These are phyloP conservation scores for Xenentodon cancila DNA, from an alignment of 2,797 vertebrate species.

Conservation along the genomic window DNA sequence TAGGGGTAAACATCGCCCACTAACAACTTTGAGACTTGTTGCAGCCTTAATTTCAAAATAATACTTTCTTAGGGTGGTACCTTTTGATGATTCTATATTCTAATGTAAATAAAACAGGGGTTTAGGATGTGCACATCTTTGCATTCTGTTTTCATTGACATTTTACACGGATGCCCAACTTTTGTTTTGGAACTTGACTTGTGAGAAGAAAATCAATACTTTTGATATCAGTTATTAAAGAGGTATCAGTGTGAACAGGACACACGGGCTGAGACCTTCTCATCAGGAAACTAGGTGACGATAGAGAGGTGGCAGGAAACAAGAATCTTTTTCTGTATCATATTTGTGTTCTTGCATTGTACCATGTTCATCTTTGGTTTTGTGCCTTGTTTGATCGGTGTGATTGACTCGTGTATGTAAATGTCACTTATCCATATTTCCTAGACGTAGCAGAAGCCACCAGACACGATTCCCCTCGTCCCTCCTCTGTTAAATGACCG, in stretches of 20 bases:
- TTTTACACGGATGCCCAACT: too few species aligned
- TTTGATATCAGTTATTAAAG: conserved; percentile 8
- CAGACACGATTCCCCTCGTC: neutral
- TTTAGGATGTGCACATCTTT: too few species aligned
- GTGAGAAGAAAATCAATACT: neutral
- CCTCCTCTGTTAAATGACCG: neutral
- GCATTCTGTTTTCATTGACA: too few species aligned
- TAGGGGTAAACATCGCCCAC: too few species aligned
- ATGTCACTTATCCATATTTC: conserved; percentile 41
- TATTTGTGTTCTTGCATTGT: conserved; percentile 64
- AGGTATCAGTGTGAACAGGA: conserved; percentile 39
- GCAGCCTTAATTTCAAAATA: too few species aligned
- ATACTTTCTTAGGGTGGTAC: too few species aligned
- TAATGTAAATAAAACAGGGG: too few species aligned
- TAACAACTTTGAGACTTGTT: too few species aligned
- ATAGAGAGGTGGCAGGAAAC: conserved; percentile 27
- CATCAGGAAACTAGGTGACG: conserved; percentile 24
- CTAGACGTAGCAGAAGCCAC: conserved; percentile 33
- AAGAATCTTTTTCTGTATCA: conserved; percentile 41
- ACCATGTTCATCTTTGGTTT: conserved; percentile 56
- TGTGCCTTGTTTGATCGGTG: conserved; percentile 71
- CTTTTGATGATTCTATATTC: too few species aligned
- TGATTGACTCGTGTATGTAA: conserved; percentile 37
- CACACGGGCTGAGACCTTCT: conserved; percentile 61
- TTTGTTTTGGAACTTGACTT: too few species aligned